Base-by-base conservation (phyloP, 2,113 vertebrate species). In the Pterophyllum scalare region DNA sequence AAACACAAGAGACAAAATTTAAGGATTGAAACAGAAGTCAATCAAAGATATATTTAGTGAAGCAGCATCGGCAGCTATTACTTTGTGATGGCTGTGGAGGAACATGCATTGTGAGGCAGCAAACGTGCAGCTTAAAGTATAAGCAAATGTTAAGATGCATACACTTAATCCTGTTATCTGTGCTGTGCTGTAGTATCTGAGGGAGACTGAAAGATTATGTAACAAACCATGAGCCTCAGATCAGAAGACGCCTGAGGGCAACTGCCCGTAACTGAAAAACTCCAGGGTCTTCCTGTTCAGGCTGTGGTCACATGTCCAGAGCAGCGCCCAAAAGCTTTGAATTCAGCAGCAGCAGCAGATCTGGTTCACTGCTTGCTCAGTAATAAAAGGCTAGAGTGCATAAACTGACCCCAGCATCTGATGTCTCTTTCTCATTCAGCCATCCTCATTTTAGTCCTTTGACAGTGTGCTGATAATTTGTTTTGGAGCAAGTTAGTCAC, bases 301-400 rank as follows among this genome's bases (percentile, higher is more conserved):
- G 54, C 77, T 28, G 77, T 65, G 82, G 59, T 86, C 77, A 59
- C 46, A 57, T 59, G 26, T 62, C 80, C 22, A 62, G 20, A 64
- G 72, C 79, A 77, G 49, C 12, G 79, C 82, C 54, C 56, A 28
- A 76, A 58, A 49, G 88, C 62, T 46, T 54, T 13, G 24, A 38
- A 33, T 64, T 38, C 59, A 79, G 0, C 54, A 49, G 62, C 54
- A 49, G 62, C 38, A 80, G 75, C 40, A 14, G 85, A 80, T 83
- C 49, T 74, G 88, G 28, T 82, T 86, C 38, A 81, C 33, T 87
- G 74, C 70, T 72, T 24, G 1, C 12, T 87, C 80, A 49, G 67
- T 64, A 65, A 88, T 64, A 31, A 75, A 75, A 70, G 33, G 43
- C 59, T 46, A 3, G 13, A n/a, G 65, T 77, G 64, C 79, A 67